These are phyloP conservation scores for Flexamia atlantica DNA, from an alignment of 2,888 invertebrate genomes.

Conservation along the genomic window DNA sequence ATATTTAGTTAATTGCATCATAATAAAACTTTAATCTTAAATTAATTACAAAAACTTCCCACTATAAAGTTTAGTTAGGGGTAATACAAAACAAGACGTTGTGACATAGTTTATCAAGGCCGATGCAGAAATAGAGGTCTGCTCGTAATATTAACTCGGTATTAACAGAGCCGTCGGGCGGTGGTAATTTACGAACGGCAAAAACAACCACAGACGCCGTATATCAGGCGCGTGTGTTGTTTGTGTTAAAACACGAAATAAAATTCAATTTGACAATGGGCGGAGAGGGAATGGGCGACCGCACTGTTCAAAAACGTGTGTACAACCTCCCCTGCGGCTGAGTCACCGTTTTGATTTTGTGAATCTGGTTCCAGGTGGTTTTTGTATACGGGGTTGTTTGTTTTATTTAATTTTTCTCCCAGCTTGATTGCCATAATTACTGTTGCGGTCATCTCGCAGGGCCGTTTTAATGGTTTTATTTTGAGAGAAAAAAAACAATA, in stretches of 20 bases:
- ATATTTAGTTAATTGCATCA: no score
- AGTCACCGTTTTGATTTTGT: conserved; percentile 27
- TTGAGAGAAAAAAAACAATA: not conserved
- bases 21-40: no score
- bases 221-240: conserved; percentile 42
- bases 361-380: conserved; percentile 26
- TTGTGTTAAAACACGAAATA: conserved; percentile 54
- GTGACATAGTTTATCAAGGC: not conserved
- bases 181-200: not conserved
- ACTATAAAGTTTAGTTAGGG: no score
- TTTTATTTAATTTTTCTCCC: conserved; percentile 11
- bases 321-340: conserved; percentile 18
- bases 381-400: not conserved
- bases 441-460: not conserved
- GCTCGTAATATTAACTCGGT: conserved; percentile 38
- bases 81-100: no score
- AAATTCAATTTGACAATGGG: conserved; percentile 56
- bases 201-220: conserved; percentile 13
- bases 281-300: conserved; percentile 11
- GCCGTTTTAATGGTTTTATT: not conserved
- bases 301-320: conserved; percentile 44
- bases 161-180: conserved; percentile 49
- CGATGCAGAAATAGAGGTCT: not conserved
- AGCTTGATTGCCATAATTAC: not conserved
- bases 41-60: no score